A percentile compares a stretch with the other conserved stretches of the same genome.
phyloP scores from a whole-genome alignment of 1,140 invertebrate species.

The Hestina assimilis region DNA sequence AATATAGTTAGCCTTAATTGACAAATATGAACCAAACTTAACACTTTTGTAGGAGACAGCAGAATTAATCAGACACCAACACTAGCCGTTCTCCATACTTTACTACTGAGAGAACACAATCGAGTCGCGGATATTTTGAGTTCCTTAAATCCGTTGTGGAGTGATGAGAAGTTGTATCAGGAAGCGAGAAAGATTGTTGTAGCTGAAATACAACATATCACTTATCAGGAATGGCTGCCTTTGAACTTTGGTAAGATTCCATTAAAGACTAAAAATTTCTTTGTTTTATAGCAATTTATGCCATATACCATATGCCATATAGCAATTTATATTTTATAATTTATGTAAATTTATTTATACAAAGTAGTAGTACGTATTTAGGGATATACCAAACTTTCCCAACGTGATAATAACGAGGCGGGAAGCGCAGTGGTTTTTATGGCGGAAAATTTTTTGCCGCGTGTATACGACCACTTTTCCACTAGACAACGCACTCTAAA shows the following conservation, averaged over 20 bases:
- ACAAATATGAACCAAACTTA: not conserved
- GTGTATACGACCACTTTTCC: too few species aligned
- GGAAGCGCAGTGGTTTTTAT: too few species aligned
- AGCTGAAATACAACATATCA: slow-evolving; percentile 90
- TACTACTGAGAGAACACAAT: slow-evolving; percentile 84
- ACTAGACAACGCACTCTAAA: too few species aligned
- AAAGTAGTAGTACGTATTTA: too few species aligned
- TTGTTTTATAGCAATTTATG: not conserved
- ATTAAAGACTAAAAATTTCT: too few species aligned
- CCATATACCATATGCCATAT: too few species aligned
- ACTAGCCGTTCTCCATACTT: slow-evolving; percentile 80
- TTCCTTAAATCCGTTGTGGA: slow-evolving; percentile 83
- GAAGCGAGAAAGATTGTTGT: slow-evolving; percentile 88
- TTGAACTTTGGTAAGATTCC: slow-evolving; percentile 78
- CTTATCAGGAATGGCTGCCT: slow-evolving; percentile 84
- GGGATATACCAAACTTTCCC: too few species aligned
- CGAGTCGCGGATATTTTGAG: slow-evolving; percentile 82
- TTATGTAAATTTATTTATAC: too few species aligned
- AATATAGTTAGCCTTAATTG: too few species aligned
- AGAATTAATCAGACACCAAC: slow-evolving; percentile 87
- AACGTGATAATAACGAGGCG: too few species aligned
- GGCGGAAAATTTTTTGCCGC: too few species aligned
- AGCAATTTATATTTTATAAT: too few species aligned
- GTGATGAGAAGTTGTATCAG: slow-evolving; percentile 86
- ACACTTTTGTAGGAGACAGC: slow-evolving; percentile 79